Conservation (phyloP, 2,888 invertebrate genomes). For the Onchidella celtica region DNA sequence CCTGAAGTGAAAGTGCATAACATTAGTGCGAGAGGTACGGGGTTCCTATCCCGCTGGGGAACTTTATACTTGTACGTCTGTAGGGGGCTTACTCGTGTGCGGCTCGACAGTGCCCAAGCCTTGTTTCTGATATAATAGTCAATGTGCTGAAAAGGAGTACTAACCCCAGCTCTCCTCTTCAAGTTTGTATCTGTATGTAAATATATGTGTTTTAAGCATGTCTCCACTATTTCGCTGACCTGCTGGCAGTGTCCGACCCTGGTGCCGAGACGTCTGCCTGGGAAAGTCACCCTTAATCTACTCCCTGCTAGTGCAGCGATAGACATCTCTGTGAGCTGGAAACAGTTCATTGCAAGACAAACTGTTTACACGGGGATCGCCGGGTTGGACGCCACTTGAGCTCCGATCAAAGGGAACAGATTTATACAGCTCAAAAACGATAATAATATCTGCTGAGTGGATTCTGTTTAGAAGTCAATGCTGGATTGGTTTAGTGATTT, state of each 20-base stretch:
- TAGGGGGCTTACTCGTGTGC: too few species aligned
- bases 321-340: constrained; percentile 9
- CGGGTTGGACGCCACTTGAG: constrained; percentile 2
- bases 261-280: constrained; percentile 12
- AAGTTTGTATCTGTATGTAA: too few species aligned
- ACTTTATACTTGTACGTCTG: too few species aligned
- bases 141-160: too few species aligned
- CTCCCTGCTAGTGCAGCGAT: not conserved
- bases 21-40: too few species aligned
- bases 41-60: too few species aligned
- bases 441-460: constrained; percentile 20
- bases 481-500: not conserved
- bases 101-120: too few species aligned
- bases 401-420: not conserved
- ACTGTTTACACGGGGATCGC: constrained; percentile 11
- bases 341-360: constrained; percentile 23
- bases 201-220: too few species aligned
- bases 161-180: too few species aligned
- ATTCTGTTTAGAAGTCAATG: constrained; percentile 5
- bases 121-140: too few species aligned
- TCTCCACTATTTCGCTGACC: too few species aligned
- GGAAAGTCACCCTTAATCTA: not conserved
- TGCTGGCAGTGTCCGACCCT: not conserved
- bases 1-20: too few species aligned
- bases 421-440: constrained; percentile 6